Evolutionary conservation across 1,140 invertebrate species (phyloP), one percentile per base, ranked within the genome.

Genomic region (Batillaria attramentaria): DNA sequence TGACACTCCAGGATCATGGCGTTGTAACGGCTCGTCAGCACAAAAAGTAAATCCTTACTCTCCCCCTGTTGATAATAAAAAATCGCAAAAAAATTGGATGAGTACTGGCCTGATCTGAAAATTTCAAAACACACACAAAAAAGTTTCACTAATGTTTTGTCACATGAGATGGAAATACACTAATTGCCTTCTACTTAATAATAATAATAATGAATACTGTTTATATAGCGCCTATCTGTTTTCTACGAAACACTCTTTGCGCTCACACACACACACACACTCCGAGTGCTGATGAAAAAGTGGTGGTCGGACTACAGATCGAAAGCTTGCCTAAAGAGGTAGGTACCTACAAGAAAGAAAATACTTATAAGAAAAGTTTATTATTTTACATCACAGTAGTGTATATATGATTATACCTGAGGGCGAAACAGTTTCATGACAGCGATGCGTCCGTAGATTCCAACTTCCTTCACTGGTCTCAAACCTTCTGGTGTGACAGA

Each of bases 1-100:
- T 94, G 92, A 90, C 97, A 98, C 92, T 98, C 97, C 68, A 99
- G 90, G 87, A 99, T 98, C 96, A 99, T 98, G 3, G 97, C 97
- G 94, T 99, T 97, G 88, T 98, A 98, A 42, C 97, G 93, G 37
- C 85, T 83, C 28, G 98, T 99, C 74, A 99, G 92, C 35, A 99
- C 94, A 91, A 99, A 99, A 33, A 99, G 92, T 60, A 97, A 92
- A 91, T 99, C 98, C 92, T 98, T 98, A 68, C 95, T 94, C 87
- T 98, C 96, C 88, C 96, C 94, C 96, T 98, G 90, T 24, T 77
- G 69, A n/a, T n/a, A n/a, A n/a, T n/a, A n/a, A n/a, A n/a, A n/a
- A n/a, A n/a, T n/a, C n/a, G n/a, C n/a, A 54, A 54, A n/a, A 54
- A 54, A 54, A 54, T n/a, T 20, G n/a, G n/a, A 54, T 20, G 18